Conservation (phyloP, 2,797 vertebrate genomes). For the Chelonia mydas region DNA sequence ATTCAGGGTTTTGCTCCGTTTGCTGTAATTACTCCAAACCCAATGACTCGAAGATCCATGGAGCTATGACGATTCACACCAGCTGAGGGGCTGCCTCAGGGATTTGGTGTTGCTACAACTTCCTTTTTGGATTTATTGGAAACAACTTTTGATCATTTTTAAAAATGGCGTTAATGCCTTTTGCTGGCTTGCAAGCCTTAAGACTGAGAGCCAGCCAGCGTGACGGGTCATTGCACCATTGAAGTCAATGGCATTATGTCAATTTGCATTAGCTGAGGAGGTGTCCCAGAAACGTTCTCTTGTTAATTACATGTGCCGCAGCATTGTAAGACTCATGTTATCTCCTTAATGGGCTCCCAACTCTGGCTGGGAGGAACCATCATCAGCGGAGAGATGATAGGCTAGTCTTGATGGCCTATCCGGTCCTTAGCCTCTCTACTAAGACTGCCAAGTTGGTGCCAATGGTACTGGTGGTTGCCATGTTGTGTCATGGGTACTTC, state of each 20-base stretch:
- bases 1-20: neutral
- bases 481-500: neutral
- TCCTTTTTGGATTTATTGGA: neutral
- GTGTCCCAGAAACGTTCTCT: neutral
- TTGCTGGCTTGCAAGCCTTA: neutral
- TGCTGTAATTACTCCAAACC: neutral
- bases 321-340: fast-evolving
- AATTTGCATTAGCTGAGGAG: neutral
- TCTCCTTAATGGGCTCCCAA: fast-evolving
- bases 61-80: neutral
- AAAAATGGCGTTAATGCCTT: fast-evolving
- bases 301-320: neutral
- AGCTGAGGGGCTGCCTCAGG: neutral
- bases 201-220: fast-evolving
- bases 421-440: neutral
- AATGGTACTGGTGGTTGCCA: neutral
- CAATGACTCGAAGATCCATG: neutral
- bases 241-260: fast-evolving
- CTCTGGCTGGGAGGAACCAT: neutral
- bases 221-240: fast-evolving
- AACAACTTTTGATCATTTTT: neutral
- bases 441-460: fast-evolving
- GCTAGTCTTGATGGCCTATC: fast-evolving
- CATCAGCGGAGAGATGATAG: neutral
- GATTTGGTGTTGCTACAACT: neutral